Evolutionary conservation across 2,888 invertebrate species (phyloP).

Genomic region (Athalia circularis): DNA sequence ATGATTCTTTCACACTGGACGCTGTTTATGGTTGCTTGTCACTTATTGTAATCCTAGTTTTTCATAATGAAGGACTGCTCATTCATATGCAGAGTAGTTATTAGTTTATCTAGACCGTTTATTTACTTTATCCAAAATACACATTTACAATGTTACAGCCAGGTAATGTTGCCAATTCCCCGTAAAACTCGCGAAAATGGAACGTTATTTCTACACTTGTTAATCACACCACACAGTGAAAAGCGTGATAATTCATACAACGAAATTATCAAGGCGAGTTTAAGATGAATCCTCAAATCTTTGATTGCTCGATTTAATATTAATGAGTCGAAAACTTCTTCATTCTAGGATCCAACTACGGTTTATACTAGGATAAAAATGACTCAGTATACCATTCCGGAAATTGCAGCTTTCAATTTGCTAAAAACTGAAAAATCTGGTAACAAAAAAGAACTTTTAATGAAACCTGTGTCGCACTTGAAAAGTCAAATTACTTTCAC

Average conservation of each 20-base stretch:
- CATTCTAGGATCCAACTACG: constrained; percentile 67
- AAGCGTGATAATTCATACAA: constrained; percentile 77
- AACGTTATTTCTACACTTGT: constrained; percentile 86
- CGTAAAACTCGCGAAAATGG: constrained; percentile 88
- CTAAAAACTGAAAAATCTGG: constrained; percentile 74
- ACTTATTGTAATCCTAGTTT: constrained; percentile 20
- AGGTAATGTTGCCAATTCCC: constrained; percentile 83
- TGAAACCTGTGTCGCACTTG: constrained; percentile 85
- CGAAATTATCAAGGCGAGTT: constrained; percentile 63
- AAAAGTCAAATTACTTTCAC: constrained; percentile 83
- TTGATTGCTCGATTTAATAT: not conserved
- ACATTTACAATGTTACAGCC: constrained; percentile 74
- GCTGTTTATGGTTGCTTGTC: not conserved
- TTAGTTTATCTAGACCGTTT: constrained; percentile 44
- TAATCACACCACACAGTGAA: constrained; percentile 79
- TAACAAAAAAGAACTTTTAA: constrained; percentile 46
- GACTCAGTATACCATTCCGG: constrained; percentile 85
- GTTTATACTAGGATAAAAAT: constrained; percentile 81
- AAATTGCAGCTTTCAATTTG: constrained; percentile 84
- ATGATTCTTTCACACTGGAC: constrained; percentile 12
- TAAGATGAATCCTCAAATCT: not conserved
- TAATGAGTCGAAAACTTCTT: not conserved
- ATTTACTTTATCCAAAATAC: not conserved
- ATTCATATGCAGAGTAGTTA: constrained; percentile 37
- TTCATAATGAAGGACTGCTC: constrained; percentile 36